Base-by-base conservation (phyloP, 2,113 vertebrate species). In the Pimephales promelas region DNA sequence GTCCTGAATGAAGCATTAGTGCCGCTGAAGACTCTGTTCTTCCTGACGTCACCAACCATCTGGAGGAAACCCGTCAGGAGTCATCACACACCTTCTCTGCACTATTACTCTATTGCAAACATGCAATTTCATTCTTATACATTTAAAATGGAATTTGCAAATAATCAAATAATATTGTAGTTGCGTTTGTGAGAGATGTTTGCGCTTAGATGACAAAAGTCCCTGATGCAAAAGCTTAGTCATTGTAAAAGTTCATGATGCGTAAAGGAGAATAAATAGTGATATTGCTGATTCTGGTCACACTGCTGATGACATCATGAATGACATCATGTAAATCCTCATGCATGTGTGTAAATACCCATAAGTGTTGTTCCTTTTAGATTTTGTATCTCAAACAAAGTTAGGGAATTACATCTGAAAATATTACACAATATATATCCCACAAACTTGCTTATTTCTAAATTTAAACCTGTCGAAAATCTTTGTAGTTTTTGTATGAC, bases 1-100 rank as follows among this genome's bases (percentile, higher is more conserved):
- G 81, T 24, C 73, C 59, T 84, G 89, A 89, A 87, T 86, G 87
- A 68, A 84, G 47, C 76, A 45, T 88, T 88, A 81, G 80, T 85
- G 83, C 79, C 28, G 83, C 87, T 87, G 52, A 77, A 71, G 70
- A 73, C 66, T 88, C 83, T 73, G 34, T 49, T 89, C 56, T n/a
- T 43, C 3, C 10, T 84, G 81, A 90, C 54, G 10, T 85, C 88
- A 88, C 57, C 45, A 78, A 66, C 86, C 85, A 88, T 91, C 87
- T 91, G 91, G 90, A 92, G 86, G 82, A 88, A 89, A 81, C 31
- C 2, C 57, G 52, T 40, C 52, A 40, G 26, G 0, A 10, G 3
- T 36, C 5, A 68, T 18, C 10, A 45, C 13, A 40, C 22, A 45
- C 75, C 8, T 76, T 22, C 9, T 68, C 18, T 22, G 4, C 64